Base-by-base conservation (phyloP, 92 coral and sea anemone species). In the Umimayanthus kanabou region DNA sequence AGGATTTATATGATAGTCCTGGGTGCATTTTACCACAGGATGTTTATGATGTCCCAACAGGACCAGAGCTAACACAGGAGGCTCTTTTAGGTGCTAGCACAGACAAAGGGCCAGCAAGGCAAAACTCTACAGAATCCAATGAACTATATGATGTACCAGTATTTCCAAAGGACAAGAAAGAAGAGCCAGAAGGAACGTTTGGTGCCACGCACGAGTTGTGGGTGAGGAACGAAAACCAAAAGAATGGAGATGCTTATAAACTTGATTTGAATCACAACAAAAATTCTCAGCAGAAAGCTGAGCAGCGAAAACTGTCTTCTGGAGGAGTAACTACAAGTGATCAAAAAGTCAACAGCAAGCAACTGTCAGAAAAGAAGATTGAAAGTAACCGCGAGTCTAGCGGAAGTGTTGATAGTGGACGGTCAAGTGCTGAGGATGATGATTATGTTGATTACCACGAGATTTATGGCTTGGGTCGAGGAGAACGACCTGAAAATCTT, bases 401-500 rank as follows among this genome's bases (percentile, higher is more conserved):
- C 33, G 82, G 92, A 15, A 89, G 93, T 77, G 86, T 89, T 70
- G 92, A 95, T 79, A 91, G 92, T 64, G 94, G 91, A 25, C 89
- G 93, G 88, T 73, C 85, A 67, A 91, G 95, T 76, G 92, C 94
- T 6, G 98, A 94, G 45, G 95, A 93, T 79, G 99, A 96, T 82
- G 99, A 96, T 86, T 96, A 96, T 82, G 99, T 96, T 8, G 99
- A 96, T 87, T 96, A 96, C 77, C 98, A 95, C 77, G 99, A 96
- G 75, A 96, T 96, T 57, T 96, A 96, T 87, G 99, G 99, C 5
- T 80, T 88, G 85, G 97, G 99, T 9, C 58, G 80, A 64, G 86
- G 89, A 26, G 92, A 85, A 43, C 91, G 88, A 39, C 91, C 94
- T 23, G 89, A 91, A 87, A 92, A 88, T 80, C 88, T 94, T 33